Conservation (phyloP, 2,888 invertebrate species). For the Theretra japonica region DNA sequence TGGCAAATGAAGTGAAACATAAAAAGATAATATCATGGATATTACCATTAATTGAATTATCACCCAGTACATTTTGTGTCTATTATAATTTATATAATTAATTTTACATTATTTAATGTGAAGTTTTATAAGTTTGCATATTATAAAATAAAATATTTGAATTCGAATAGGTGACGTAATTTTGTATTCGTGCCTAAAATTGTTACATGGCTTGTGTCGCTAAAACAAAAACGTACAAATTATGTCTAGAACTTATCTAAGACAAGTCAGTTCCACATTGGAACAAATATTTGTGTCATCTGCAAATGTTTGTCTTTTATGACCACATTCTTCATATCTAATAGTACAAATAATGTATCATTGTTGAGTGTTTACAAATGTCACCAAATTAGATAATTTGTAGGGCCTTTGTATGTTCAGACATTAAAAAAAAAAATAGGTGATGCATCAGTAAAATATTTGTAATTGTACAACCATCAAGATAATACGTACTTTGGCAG, state of each 20-base stretch:
- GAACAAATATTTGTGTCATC: conserved; percentile 11
- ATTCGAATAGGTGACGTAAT: neutral
- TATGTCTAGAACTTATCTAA: neutral
- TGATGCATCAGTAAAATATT: too few relatives aligned
- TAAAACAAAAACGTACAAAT: neutral
- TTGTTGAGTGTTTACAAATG: neutral
- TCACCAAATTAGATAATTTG: neutral
- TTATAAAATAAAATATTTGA: neutral
- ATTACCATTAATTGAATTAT: too few relatives aligned
- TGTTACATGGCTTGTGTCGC: neutral
- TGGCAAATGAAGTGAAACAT: too few relatives aligned
- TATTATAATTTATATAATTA: too few relatives aligned
- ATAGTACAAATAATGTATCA: conserved; percentile 1
- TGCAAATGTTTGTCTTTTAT: conserved; percentile 15
- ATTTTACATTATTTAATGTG: too few relatives aligned
- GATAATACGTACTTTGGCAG: too few relatives aligned
- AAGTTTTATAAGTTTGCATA: neutral
- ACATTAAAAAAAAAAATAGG: neutral
- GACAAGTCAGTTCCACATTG: conserved; percentile 6
- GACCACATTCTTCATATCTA: conserved; percentile 4
- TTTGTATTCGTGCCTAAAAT: too few relatives aligned
- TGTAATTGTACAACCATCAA: too few relatives aligned
- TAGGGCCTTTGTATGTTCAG: neutral
- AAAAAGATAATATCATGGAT: too few relatives aligned
- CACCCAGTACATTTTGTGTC: too few relatives aligned